A percentile compares a stretch with the other conserved stretches of the same genome.
Evolutionary conservation across 2,797 vertebrate genomes (phyloP).

Genomic region (Myoxocephalus aenaeus): DNA sequence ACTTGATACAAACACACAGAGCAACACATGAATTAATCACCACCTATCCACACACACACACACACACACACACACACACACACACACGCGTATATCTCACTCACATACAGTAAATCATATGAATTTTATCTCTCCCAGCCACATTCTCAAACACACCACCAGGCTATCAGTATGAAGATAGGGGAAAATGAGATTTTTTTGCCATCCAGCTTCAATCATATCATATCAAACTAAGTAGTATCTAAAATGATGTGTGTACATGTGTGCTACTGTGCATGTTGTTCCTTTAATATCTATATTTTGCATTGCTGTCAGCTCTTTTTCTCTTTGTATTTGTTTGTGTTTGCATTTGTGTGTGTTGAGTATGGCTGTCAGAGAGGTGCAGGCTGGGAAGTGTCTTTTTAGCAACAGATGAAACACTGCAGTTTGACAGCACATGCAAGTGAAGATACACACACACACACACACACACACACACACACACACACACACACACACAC

Average conservation of each 20-base stretch:
- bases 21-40: constrained; percentile 56
- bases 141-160: constrained; percentile 33
- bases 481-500: not conserved
- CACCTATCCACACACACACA: not conserved
- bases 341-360: constrained; percentile 20
- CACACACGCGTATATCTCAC: not conserved
- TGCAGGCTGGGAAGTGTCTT: constrained; percentile 69
- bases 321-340: constrained; percentile 30
- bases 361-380: constrained; percentile 68
- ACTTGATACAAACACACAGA: constrained; percentile 46
- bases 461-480: too few species aligned
- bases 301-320: constrained; percentile 54
- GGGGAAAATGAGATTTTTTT: constrained; percentile 5
- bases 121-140: constrained; percentile 50
- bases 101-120: constrained; percentile 51
- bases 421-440: constrained; percentile 73
- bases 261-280: constrained; percentile 40
- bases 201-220: constrained; percentile 35
- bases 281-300: constrained; percentile 59
- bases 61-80: constrained; percentile 14
- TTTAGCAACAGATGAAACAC: constrained; percentile 78
- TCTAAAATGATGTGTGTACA: constrained; percentile 40
- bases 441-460: constrained; percentile 13
- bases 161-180: constrained; percentile 26
- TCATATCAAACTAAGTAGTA: constrained; percentile 49